Evolutionary conservation across 2,797 vertebrate genomes (phyloP).

Genomic region (Pangasius larnaudii): DNA sequence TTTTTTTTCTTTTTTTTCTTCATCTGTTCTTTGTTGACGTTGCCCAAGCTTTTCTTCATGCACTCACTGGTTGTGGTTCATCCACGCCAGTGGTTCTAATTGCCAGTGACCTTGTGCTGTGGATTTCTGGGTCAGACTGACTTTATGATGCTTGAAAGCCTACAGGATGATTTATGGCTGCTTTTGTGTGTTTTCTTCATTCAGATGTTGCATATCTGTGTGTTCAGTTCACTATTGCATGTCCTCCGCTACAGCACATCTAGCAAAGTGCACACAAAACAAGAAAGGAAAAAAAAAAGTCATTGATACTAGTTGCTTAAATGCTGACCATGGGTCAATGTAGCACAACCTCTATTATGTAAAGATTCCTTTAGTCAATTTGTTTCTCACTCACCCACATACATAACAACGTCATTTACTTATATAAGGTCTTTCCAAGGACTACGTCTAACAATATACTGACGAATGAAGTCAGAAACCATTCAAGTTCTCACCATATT

Average conservation of each 20-base stretch:
- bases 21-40: not conserved
- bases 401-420: not conserved
- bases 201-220: conserved; percentile 1
- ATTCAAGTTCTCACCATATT: not conserved
- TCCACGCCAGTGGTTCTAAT: conserved; percentile 52
- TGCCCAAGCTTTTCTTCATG: not conserved
- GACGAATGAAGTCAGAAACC: not conserved
- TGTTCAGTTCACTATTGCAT: not conserved
- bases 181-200: conserved; percentile 19
- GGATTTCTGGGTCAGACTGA: conserved; percentile 43
- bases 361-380: not conserved
- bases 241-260: not conserved
- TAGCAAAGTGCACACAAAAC: not conserved
- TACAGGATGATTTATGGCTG: conserved; percentile 50
- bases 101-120: conserved; percentile 49
- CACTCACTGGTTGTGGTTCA: conserved; percentile 41
- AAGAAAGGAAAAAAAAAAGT: not conserved
- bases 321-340: not conserved
- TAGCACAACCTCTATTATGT: not conserved
- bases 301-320: not conserved
- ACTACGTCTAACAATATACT: not conserved
- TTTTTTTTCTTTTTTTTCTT: not conserved
- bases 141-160: conserved; percentile 56
- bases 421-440: not conserved
- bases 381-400: not conserved